Percentiles rank a stretch among this genome's conserved stretches.
Conservation (phyloP, 2,888 invertebrate genomes). For the Aphodius sticticus region DNA sequence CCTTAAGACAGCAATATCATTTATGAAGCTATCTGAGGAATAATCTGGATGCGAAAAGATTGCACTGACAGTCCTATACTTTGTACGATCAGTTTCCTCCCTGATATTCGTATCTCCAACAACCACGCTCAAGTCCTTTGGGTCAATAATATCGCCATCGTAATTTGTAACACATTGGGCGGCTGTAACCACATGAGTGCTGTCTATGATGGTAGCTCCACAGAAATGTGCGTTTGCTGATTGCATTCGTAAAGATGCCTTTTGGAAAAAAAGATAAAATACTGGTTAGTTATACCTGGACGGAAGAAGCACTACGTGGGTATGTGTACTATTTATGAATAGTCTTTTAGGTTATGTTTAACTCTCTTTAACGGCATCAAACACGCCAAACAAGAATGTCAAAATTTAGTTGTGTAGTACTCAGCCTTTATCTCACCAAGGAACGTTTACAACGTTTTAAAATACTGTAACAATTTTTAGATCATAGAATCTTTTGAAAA, state of each 20-base stretch:
- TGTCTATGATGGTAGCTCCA: conserved; percentile 33
- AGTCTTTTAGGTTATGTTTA: too few relatives aligned
- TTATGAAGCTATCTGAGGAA: conserved; percentile 18
- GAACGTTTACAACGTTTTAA: too few relatives aligned
- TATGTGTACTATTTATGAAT: too few relatives aligned
- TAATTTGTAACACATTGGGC: conserved; percentile 29
- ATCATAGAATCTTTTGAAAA: too few relatives aligned
- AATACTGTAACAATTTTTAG: too few relatives aligned
- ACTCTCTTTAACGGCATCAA: too few relatives aligned
- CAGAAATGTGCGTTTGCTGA: conserved; percentile 32
- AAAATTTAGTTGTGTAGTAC: too few relatives aligned
- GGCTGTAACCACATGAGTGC: conserved; percentile 29
- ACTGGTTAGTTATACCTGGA: background rate
- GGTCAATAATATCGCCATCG: conserved; percentile 10
- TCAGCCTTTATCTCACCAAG: too few relatives aligned
- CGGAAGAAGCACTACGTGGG: background rate
- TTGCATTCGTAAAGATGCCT: conserved; percentile 30
- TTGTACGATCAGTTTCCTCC: conserved; percentile 25
- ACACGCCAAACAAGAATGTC: too few relatives aligned
- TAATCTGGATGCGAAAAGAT: conserved; percentile 31
- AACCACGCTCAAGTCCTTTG: conserved; percentile 23
- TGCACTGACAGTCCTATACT: conserved; percentile 17
- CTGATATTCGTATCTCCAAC: conserved; percentile 34
- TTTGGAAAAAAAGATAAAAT: background rate
- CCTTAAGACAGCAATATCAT: conserved; percentile 39